Conservation (phyloP, 2,888 invertebrate genomes). For the Melangyna quadrimaculata region DNA sequence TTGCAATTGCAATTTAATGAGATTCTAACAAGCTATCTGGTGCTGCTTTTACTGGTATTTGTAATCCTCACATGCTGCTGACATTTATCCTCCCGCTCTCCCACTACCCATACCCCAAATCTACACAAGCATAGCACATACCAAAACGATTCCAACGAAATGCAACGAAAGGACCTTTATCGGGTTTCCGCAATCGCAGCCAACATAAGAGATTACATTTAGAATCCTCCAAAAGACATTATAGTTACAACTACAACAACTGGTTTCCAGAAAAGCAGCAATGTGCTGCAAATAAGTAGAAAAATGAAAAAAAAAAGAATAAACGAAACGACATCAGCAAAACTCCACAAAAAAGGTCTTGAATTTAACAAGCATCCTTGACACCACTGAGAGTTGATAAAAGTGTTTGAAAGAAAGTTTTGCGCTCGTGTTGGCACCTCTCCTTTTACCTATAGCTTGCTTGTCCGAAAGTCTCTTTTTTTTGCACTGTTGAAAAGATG, state of each 20-base stretch:
- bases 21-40: conserved; percentile 52
- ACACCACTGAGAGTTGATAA: conserved; percentile 69
- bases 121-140: not conserved
- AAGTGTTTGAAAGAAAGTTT: conserved; percentile 69
- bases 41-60: conserved; percentile 14
- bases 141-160: conserved; percentile 35
- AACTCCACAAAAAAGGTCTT: conserved; percentile 41
- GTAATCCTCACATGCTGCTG: conserved; percentile 63
- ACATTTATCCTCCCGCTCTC: conserved; percentile 39
- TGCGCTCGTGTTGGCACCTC: conserved; percentile 66
- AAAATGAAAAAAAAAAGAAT: not conserved
- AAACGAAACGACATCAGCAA: not conserved
- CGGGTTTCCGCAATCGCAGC: conserved; percentile 66
- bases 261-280: conserved; percentile 28
- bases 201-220: conserved; percentile 70
- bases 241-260: conserved; percentile 54
- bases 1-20: conserved; percentile 69
- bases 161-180: conserved; percentile 61
- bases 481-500: conserved; percentile 20
- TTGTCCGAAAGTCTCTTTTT: conserved; percentile 31
- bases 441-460: conserved; percentile 13
- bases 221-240: conserved; percentile 69
- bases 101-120: not conserved
- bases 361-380: conserved; percentile 67
- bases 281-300: not conserved